Base-by-base conservation (phyloP, 2,113 vertebrate species). In the Odocoileus hemionus region DNA sequence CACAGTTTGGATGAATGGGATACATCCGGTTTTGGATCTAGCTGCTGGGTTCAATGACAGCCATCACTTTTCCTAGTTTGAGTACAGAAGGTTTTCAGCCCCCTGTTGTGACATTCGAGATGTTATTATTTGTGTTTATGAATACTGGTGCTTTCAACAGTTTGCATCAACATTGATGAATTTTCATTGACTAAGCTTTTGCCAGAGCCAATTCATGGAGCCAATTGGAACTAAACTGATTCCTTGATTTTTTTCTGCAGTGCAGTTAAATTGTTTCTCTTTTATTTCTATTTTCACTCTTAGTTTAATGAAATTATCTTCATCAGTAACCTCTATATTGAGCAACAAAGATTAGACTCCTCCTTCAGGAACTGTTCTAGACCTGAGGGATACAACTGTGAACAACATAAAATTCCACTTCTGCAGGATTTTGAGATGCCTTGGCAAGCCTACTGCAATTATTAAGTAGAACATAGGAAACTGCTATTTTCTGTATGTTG, bases 271-370 rank as follows among this genome's bases (percentile, higher is more conserved):
- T 61, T 76, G 67, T 87, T 97, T 92, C 43, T 23, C 92, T 79
- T 67, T 91, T 76, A 78, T 94, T 92, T 88, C 57, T 79, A 45
- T 74, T 83, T 83, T 90, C 23, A 83, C 83, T 91, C 67, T 16
- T 39, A 87, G 45, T 80, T 91, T 89, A 94, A 86, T 76, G 57
- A 80, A 92, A 83, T 89, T 96, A 83, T 96, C 93, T 91, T 94
- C 64, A 76, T 55, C n/a, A 86, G 4, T 74, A 87, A 45, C 30
- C 67, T 80, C 83, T 70, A 39, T 55, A 92, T 79, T 92, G 89
- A 50, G 87, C 45, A 91, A 91, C 16, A 33, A 96, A 96, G 84
- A 96, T 57, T 80, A 94, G 28, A 84, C 47, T 94, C 14, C 58
- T 79, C 39, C 61, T 78, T 83, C 11, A 94, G 61, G 67, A 95